These are phyloP conservation scores for Schizotus pectinicornis DNA, from an alignment of 2,888 invertebrate genomes.

Conservation along the genomic window DNA sequence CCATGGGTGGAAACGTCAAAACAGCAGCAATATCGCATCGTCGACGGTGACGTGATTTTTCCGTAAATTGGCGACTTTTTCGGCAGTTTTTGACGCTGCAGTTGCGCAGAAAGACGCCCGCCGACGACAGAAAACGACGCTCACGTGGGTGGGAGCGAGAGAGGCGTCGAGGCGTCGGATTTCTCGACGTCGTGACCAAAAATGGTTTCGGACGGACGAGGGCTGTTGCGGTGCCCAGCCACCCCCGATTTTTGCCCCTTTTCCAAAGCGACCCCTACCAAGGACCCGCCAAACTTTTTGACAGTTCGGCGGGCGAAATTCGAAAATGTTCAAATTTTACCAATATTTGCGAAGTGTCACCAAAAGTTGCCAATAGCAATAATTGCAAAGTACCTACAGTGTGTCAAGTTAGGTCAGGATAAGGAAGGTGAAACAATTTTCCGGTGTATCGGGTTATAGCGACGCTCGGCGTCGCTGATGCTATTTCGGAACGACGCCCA, in stretches of 20 bases:
- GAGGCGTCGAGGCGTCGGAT: conserved; percentile 55
- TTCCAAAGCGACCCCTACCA: not conserved
- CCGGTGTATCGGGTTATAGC: conserved; percentile 6
- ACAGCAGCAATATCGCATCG: not conserved
- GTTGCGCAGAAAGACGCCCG: conserved; percentile 42
- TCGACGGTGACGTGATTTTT: not conserved
- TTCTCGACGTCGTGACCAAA: conserved; percentile 73
- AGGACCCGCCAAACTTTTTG: not conserved
- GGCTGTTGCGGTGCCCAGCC: not conserved
- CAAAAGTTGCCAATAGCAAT: no score
- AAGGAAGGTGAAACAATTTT: conserved; percentile 20
- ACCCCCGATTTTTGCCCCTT: not conserved
- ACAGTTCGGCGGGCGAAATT: conserved; percentile 6
- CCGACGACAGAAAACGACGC: conserved; percentile 41
- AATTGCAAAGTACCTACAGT: no score
- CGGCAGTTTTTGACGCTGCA: conserved; percentile 18
- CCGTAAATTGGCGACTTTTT: not conserved
- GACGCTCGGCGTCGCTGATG: conserved; percentile 24
- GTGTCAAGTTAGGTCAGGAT: no score
- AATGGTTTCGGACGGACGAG: conserved; percentile 64
- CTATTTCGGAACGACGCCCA: conserved; percentile 33
- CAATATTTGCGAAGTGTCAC: not conserved
- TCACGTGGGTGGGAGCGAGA: conserved; percentile 48
- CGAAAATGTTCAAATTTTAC: not conserved
- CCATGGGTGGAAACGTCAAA: not conserved